These are phyloP conservation scores for Apodemus speciosus DNA, from an alignment of 2,113 vertebrate genomes.

Conservation along the genomic window DNA sequence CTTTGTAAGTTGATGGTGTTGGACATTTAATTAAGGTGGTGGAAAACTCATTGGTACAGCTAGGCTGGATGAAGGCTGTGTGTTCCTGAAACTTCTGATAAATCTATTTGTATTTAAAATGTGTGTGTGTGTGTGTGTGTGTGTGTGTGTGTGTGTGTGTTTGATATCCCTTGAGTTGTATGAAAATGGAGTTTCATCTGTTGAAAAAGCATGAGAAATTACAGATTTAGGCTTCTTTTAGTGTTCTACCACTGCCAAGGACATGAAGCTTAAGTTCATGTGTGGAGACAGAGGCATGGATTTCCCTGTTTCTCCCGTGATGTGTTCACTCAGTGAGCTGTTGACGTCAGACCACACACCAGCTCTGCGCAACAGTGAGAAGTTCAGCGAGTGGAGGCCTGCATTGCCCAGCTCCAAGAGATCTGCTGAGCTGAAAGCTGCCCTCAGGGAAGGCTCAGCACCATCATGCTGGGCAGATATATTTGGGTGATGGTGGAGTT, in stretches of 20 bases:
- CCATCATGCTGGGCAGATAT: neutral
- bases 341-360: neutral
- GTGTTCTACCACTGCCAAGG: neutral
- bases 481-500: neutral
- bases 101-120: neutral
- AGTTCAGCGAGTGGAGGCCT: neutral
- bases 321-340: neutral
- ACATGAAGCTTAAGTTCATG: neutral
- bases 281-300: neutral
- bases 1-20: neutral
- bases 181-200: neutral
- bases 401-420: neutral
- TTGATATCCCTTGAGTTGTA: neutral
- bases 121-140: no score
- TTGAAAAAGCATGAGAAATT: constrained; percentile 5
- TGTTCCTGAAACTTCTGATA: neutral
- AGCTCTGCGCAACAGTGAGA: neutral
- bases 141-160: neutral
- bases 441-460: neutral
- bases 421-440: neutral
- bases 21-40: neutral
- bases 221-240: neutral
- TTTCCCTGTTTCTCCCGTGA: neutral
- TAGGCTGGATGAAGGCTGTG: neutral
- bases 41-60: neutral